A percentile compares a stretch with the other conserved stretches of the same genome.
These are phyloP conservation scores for Bos indicus DNA, from an alignment of 2,113 vertebrate species.

Conservation along the genomic window DNA sequence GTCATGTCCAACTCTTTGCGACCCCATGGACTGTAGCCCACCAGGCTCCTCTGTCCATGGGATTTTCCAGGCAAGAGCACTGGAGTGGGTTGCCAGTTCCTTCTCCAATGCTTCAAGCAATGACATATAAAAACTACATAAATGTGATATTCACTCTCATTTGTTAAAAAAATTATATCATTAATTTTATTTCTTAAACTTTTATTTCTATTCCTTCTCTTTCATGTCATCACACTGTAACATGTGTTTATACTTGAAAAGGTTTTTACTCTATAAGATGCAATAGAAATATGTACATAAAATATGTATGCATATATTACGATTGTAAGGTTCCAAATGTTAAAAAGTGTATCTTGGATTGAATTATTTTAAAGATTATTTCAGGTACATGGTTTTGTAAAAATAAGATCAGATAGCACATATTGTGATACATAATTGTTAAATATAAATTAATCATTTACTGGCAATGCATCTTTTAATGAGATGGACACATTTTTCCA, in stretches of 20 bases:
- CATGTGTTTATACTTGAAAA: neutral
- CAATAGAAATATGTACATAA: neutral
- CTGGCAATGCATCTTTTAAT: conserved; percentile 25
- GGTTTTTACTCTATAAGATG: neutral
- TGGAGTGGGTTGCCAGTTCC: too few species aligned
- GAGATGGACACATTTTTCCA: neutral
- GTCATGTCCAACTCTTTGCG: fast-evolving
- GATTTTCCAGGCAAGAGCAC: too few species aligned
- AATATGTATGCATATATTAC: neutral
- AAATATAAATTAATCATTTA: conserved; percentile 15
- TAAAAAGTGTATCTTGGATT: neutral
- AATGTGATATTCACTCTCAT: neutral
- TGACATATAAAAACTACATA: neutral
- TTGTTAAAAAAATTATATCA: neutral
- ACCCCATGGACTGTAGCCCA: too few species aligned
- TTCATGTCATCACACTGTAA: neutral
- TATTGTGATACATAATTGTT: neutral
- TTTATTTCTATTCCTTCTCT: neutral
- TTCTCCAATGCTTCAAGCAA: neutral
- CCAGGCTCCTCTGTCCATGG: too few species aligned
- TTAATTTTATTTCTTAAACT: neutral
- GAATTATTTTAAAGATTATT: neutral
- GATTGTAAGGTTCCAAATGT: neutral
- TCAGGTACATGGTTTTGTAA: neutral
- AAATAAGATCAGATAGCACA: neutral